Conservation (phyloP, 2,797 vertebrate genomes). For the Nothura maculosa region DNA sequence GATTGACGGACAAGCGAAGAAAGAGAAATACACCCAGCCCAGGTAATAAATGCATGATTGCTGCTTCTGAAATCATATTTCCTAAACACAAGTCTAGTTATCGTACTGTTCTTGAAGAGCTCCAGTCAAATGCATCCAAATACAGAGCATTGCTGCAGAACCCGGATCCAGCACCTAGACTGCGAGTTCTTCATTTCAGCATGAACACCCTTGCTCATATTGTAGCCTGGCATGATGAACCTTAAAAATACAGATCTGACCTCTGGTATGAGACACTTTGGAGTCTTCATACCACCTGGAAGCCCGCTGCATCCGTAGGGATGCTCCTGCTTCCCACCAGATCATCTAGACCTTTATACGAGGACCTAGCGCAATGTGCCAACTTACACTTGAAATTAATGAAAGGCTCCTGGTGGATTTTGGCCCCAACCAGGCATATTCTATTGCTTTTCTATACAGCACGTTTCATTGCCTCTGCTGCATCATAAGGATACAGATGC, state of each 20-base stretch:
- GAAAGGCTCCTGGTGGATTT: not conserved
- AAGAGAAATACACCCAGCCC: not conserved
- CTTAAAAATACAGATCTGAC: conserved; percentile 22
- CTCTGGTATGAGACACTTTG: not conserved
- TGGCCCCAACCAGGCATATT: not conserved
- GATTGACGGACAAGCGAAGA: not conserved
- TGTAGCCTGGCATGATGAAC: not conserved
- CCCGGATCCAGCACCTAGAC: not conserved
- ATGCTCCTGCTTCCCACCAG: conserved; percentile 39
- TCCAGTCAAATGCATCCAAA: not conserved
- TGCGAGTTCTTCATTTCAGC: not conserved
- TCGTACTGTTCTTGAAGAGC: not conserved
- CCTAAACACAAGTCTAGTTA: not conserved
- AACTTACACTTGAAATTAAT: not conserved
- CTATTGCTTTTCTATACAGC: not conserved
- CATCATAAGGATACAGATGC: not conserved
- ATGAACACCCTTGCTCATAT: not conserved
- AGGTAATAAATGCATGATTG: not conserved
- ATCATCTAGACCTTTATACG: not conserved
- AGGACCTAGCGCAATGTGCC: not conserved
- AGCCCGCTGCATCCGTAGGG: conserved; percentile 37
- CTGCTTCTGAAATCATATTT: not conserved
- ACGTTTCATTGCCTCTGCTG: not conserved
- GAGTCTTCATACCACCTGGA: conserved; percentile 17
- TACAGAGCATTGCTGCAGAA: not conserved